Evolutionary conservation across 2,797 vertebrate species (phyloP), one percentile per base, ranked within the genome.

Genomic region (Heteromormyrus szaboi): DNA sequence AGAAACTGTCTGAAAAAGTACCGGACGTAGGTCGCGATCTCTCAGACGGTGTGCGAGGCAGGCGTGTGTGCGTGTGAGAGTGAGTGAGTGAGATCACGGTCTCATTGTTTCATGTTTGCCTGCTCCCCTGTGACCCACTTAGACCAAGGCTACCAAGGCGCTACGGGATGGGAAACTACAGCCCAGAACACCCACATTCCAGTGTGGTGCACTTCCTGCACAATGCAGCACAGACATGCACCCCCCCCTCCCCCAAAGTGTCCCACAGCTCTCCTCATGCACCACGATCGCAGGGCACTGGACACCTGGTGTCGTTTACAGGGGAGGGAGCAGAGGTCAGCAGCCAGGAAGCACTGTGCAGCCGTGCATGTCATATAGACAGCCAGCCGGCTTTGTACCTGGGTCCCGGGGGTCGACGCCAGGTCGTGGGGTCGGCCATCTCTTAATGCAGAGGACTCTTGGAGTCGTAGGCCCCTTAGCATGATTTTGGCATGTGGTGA

Each of bases 101-200:
- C 91, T 90, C 92, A 92, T 92, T 90, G 90, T 93, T 95, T 95
- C 91, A 93, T 93, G 88, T 93, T 88, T 93, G 92, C 93, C 85
- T 92, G 91, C 89, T 94, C 93, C 92, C 93, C 5, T 89, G 91
- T 95, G 95, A 95, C 95, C 95, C 95, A 95, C 90, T 95, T 96
- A 92, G 93, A 93, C 88, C 65, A 53, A 53, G 88, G 72, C 88
- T 89, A 86, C 65, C 84, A 65, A 50, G 48, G 68, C 88, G 65
- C 33, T 79, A 56, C 33, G n/a, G 25, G 84, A 87, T 79, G 88
- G 88, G 88, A 89, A 89, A 89, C 88, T 89, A 86, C 88, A 89
- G 65, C 59, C 19, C 59, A 86, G 54, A 86, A 89, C 88, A 76
- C 88, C 88, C 88, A 89, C 88, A 89, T 89, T 89, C 88, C 88